Base-by-base conservation (phyloP, 2,113 vertebrate species). In the Gallinago media region DNA sequence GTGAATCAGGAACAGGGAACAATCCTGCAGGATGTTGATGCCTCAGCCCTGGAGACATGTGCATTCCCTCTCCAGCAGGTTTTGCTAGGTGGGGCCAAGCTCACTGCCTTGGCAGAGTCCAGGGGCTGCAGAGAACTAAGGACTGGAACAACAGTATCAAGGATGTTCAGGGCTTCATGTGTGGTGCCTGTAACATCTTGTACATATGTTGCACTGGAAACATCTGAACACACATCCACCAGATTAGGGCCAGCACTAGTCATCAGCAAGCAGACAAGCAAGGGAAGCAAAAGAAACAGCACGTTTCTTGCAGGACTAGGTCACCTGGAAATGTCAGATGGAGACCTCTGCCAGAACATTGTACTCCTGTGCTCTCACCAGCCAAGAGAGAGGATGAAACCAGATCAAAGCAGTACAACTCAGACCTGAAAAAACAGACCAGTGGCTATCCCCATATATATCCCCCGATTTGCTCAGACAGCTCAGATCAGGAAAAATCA, bases 401-500 rank as follows among this genome's bases (percentile, higher is more conserved):
- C 47, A 81, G 50, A 40, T 59, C 83, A 88, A 42, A 81, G 55
- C 23, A 46, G 47, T 8, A 14, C 14, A 40, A 1, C 5, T 44
- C 23, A 82, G 89, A 59, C 4, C n/a, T 66, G 70, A 54, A 27
- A 40, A 3, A 52, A 40, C 40, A 11, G 49, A 6, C 12, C 29
- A 10, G 5, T 34, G n/a, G 56, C 56, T 42, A 15, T 4, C 8
- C 42, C 0, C 5, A 17, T 7, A 9, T 0, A 0, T 6, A 0
- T 0, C 2, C 11, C 36, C 56, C 1, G 0, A 8, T 3, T 50
- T 0, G 34, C 3, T 36, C 65, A 12, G 29, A 46, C 19, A 36
- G 61, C 8, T 0, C 0, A 0, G n/a, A 29, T 3, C 6, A 3
- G 25, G 32, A 11, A 3, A 20, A 52, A 31, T 14, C 1, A 1